Evolutionary conservation across 2,888 invertebrate genomes (phyloP).

Genomic region (Rotaria socialis): DNA sequence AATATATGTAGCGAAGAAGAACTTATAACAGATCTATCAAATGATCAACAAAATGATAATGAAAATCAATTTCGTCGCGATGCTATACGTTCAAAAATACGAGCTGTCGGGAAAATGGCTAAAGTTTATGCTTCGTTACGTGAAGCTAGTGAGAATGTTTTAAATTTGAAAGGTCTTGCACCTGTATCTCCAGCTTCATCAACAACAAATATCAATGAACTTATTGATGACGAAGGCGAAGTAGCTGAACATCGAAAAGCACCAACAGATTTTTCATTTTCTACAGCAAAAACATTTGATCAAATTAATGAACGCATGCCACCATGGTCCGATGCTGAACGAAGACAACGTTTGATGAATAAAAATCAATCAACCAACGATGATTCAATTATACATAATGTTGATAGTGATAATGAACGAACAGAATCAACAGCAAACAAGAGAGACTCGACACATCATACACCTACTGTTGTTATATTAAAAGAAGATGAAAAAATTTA

Average conservation of each 20-base stretch:
- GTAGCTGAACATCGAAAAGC: background rate
- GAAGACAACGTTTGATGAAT: background rate
- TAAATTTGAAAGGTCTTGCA: constrained; percentile 33
- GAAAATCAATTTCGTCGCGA: constrained; percentile 33
- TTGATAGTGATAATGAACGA: constrained; percentile 28
- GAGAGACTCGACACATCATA: background rate
- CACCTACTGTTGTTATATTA: constrained; percentile 35
- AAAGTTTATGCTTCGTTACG: constrained; percentile 31
- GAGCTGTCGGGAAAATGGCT: constrained; percentile 17
- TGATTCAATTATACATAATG: background rate
- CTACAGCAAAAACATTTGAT: constrained; percentile 32
- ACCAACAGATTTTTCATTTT: constrained; percentile 36
- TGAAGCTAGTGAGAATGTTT: constrained; percentile 34
- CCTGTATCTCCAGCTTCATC: background rate
- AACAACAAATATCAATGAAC: background rate
- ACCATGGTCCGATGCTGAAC: constrained; percentile 28
- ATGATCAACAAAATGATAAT: constrained; percentile 27
- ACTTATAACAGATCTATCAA: background rate
- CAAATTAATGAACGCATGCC: constrained; percentile 37
- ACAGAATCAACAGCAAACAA: background rate
- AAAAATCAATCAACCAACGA: background rate
- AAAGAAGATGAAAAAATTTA: constrained; percentile 30
- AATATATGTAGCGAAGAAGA: constrained; percentile 38
- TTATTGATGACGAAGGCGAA: background rate
- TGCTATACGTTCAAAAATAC: constrained; percentile 32